These are phyloP conservation scores for Mythimna impura DNA, from an alignment of 2,888 invertebrate species.

Conservation along the genomic window DNA sequence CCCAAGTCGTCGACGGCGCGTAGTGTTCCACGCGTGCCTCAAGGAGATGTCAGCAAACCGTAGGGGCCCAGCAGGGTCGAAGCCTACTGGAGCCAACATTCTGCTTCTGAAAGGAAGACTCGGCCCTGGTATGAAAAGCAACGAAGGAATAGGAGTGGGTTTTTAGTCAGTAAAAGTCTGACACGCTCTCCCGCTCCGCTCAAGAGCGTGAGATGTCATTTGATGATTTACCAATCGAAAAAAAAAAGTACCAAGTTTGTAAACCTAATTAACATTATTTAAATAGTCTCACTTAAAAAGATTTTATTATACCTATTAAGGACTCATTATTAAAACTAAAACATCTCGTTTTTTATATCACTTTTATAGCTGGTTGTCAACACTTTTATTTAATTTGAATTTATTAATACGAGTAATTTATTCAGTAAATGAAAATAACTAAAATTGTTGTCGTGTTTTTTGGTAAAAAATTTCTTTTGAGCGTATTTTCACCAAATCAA, in stretches of 20 bases:
- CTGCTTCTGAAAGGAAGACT: too few relatives aligned
- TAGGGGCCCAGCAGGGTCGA: too few relatives aligned
- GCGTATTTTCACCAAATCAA: not conserved
- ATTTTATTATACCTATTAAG: constrained; percentile 23
- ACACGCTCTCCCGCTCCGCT: too few relatives aligned
- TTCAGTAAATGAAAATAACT: not conserved
- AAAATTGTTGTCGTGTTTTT: not conserved
- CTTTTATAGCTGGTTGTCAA: not conserved
- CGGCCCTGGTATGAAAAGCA: too few relatives aligned
- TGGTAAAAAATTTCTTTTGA: not conserved
- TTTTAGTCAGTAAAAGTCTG: too few relatives aligned
- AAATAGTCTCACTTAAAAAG: constrained; percentile 8
- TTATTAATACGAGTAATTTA: constrained; percentile 1
- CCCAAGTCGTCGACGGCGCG: too few relatives aligned
- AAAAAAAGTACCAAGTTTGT: not conserved
- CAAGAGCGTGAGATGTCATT: too few relatives aligned
- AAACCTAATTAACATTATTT: constrained; percentile 19
- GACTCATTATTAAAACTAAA: constrained; percentile 26
- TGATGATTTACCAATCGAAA: too few relatives aligned
- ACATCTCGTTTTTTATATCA: constrained; percentile 9
- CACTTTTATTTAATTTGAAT: constrained; percentile 14
- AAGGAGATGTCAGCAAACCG: too few relatives aligned
- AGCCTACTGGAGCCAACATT: too few relatives aligned
- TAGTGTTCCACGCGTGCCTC: too few relatives aligned
- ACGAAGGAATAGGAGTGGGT: too few relatives aligned